A percentile compares a stretch with the other conserved stretches of the same genome.
Conservation (phyloP, 2,888 invertebrate species). For the Lasioglossum pauxillum region DNA sequence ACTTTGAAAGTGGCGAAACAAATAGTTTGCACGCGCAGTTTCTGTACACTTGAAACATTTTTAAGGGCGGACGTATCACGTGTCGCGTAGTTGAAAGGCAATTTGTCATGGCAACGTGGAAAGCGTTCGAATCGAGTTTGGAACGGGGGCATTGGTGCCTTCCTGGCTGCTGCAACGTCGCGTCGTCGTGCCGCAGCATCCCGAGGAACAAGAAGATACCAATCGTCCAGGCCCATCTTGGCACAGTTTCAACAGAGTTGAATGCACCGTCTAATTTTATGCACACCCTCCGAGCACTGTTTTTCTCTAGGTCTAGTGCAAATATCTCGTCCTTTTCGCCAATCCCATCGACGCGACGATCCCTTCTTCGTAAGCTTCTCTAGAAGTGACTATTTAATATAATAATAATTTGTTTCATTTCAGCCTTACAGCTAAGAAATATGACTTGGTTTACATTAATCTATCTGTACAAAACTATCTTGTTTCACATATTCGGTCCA, state of each 20-base stretch:
- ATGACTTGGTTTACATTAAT: no score
- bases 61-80: constrained; percentile 26
- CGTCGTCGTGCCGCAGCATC: constrained; percentile 49
- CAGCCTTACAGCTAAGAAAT: no score
- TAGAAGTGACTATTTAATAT: no score
- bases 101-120: constrained; percentile 51
- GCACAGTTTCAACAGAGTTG: constrained; percentile 76
- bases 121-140: constrained; percentile 53
- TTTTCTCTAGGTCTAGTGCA: constrained; percentile 76
- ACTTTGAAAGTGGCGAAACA: not conserved
- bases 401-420: no score
- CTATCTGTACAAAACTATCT: no score
- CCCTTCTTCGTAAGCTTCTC: not conserved
- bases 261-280: constrained; percentile 79
- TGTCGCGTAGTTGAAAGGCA: constrained; percentile 35
- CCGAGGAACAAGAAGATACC: constrained; percentile 45
- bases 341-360: constrained; percentile 12
- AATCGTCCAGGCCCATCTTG: constrained; percentile 67
- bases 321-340: constrained; percentile 65
- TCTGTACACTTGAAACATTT: not conserved
- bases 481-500: no score
- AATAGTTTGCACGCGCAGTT: not conserved
- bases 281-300: constrained; percentile 57
- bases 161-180: constrained; percentile 63
- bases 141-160: constrained; percentile 75